Percentiles rank a stretch among this genome's conserved stretches.
phyloP scores from a whole-genome alignment of 2,888 invertebrate species.

The Galeopsomyia nigrocyanea region DNA sequence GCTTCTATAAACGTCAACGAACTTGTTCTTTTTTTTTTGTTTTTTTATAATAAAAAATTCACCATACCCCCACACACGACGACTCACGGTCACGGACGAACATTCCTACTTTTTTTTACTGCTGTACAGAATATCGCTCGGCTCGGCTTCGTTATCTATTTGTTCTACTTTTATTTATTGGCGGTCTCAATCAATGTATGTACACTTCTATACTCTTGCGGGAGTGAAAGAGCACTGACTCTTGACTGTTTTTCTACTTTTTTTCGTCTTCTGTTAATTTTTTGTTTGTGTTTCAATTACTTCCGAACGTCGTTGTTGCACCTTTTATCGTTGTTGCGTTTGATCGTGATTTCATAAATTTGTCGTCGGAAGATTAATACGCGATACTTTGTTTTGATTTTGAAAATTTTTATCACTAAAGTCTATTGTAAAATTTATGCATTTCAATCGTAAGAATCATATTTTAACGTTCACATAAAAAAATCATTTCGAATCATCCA shows the following conservation, averaged over 20 bases:
- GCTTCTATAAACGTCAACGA: slow-evolving; percentile 32
- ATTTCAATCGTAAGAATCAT: no score
- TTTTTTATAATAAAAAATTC: slow-evolving; percentile 4
- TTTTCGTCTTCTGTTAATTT: slow-evolving; percentile 3
- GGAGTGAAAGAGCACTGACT: slow-evolving; percentile 8
- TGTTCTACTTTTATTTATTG: slow-evolving; percentile 5
- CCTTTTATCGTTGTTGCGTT: slow-evolving; percentile 7
- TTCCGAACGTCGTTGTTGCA: slow-evolving; percentile 21
- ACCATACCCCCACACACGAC: neutral
- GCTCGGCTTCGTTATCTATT: neutral
- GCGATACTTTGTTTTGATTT: no score
- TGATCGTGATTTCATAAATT: no score
- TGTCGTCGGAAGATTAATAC: no score
- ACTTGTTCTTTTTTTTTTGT: neutral
- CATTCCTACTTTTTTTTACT: slow-evolving; percentile 17
- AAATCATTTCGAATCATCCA: no score
- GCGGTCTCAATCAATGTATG: neutral
- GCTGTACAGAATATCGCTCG: neutral
- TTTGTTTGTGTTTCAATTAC: slow-evolving; percentile 10
- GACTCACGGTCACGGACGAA: slow-evolving; percentile 8
- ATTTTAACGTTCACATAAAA: no score
- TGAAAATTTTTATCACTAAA: no score
- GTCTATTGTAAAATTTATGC: no score
- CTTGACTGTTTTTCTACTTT: slow-evolving; percentile 8
- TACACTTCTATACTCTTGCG: neutral